A percentile compares a stretch with the other conserved stretches of the same genome.
Conservation (phyloP, 2,888 invertebrate species). For the Xiphydria camelus region DNA sequence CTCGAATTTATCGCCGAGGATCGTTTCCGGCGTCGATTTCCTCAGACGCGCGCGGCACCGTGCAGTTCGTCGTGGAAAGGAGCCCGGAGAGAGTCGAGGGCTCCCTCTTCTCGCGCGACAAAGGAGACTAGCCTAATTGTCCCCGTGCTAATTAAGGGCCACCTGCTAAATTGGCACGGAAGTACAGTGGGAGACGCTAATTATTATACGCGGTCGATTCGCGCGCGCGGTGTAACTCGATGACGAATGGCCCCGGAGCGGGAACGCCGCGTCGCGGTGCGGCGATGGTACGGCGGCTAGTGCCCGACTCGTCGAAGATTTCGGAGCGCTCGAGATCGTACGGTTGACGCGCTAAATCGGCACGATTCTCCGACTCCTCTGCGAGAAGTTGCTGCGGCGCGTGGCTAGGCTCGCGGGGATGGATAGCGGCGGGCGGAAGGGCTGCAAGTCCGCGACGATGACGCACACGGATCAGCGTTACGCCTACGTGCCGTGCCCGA, state of each 20-base stretch:
- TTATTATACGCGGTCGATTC: too few species aligned
- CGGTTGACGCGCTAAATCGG: too few species aligned
- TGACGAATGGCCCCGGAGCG: slow-evolving; percentile 8
- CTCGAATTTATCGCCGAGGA: too few species aligned
- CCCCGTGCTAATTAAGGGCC: slow-evolving; percentile 45
- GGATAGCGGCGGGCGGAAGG: slow-evolving; percentile 24
- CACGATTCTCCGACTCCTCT: slow-evolving; percentile 42
- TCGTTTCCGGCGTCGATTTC: too few species aligned
- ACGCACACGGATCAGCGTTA: slow-evolving; percentile 45
- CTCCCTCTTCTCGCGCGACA: neutral
- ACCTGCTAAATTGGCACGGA: slow-evolving; percentile 12
- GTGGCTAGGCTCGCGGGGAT: slow-evolving; percentile 47
- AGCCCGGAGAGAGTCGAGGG: slow-evolving; percentile 7
- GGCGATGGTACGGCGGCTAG: too few species aligned
- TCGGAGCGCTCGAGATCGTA: too few species aligned
- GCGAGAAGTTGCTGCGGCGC: slow-evolving; percentile 49
- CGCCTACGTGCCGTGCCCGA: slow-evolving; percentile 50
- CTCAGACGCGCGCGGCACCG: too few species aligned
- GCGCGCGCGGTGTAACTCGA: too few species aligned
- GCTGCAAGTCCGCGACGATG: slow-evolving; percentile 44
- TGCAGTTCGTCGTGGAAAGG: too few species aligned
- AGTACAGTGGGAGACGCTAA: too few species aligned
- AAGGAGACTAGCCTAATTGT: slow-evolving; percentile 31
- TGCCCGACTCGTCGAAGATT: too few species aligned
- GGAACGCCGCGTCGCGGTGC: too few species aligned